Evolutionary conservation across 2,888 invertebrate species (phyloP), one percentile per base, ranked within the genome.

Genomic region (Cantharis nigra): DNA sequence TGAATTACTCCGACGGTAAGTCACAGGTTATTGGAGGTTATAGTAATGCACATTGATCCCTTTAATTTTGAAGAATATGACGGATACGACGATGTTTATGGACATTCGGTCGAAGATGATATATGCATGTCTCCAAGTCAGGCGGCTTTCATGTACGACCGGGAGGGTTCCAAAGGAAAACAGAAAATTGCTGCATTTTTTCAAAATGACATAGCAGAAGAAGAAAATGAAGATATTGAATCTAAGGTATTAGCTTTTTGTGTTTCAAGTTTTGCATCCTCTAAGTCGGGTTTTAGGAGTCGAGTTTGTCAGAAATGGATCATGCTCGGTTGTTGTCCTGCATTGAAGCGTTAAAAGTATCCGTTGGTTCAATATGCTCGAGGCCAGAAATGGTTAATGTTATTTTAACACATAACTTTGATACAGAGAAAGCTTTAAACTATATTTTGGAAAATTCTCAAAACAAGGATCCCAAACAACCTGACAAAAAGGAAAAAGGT

Each of bases 21-120:
- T 82, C 7, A 14, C 14, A 20, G 5, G 63, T 72, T 64, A 16
- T 67, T 65, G 64, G 10, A 76, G 20, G 7, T 71, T 71, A 69
- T 18, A 28, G 49, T 63, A 63, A 9, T 67, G n/a, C n/a, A 49
- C n/a, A 49, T n/a, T 18, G 3, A 16, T 67, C 1, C 9, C 9
- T 26, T 26, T 26, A 67, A 67, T 67, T 67, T 67, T 67, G 7
- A 26, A 94, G 98, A 98, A 85, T 97, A 96, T 86, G 97, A 97
- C 85, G 94, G 93, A 14, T 96, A 96, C 84, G 96, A 97, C 85
- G 97, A 96, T 90, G 92, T 96, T 78, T 98, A 97, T 87, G 98
- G 98, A 11, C 96, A 96, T 88, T 98, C 98, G 3, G 94, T 97
- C 64, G 98, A 98, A 88, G 98, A 98, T 86, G 97, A 97, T 86